phyloP scores from a whole-genome alignment of 1,140 invertebrate genomes.

The Odontomachus brunneus region DNA sequence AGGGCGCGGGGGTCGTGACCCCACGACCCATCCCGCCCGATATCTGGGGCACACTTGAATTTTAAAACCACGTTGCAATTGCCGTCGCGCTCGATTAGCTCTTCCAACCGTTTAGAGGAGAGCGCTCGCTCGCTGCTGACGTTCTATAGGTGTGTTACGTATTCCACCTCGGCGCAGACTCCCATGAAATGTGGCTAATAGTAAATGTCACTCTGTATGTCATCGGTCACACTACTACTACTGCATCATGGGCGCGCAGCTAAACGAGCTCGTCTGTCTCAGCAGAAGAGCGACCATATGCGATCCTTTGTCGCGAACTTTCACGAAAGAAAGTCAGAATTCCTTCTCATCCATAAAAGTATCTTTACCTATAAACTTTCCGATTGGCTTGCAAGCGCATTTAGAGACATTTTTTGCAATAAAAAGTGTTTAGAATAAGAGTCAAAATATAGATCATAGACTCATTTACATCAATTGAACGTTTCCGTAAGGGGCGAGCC shows the following conservation, averaged over 20 bases:
- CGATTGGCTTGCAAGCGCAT: too few species aligned
- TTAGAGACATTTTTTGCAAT: too few species aligned
- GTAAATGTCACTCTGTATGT: conserved; percentile 56
- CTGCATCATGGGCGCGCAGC: neutral
- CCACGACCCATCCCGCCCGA: conserved; percentile 72
- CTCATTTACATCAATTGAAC: too few species aligned
- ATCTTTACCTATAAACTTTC: too few species aligned
- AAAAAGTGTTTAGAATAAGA: too few species aligned
- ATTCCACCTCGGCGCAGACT: neutral
- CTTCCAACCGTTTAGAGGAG: conserved; percentile 30
- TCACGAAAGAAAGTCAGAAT: too few species aligned
- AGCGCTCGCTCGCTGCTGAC: too few species aligned
- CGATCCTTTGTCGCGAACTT: too few species aligned
- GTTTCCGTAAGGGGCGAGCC: too few species aligned
- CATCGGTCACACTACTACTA: conserved; percentile 42
- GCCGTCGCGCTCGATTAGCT: conserved; percentile 69
- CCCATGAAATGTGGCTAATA: conserved; percentile 28
- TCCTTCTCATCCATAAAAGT: too few species aligned
- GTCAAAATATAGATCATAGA: too few species aligned
- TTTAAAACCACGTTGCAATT: conserved; percentile 78
- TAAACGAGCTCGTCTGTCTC: neutral
- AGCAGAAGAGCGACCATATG: neutral
- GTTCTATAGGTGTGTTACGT: too few species aligned
- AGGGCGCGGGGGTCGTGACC: conserved; percentile 73
- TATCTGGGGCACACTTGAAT: conserved; percentile 80